These are phyloP conservation scores for Orthonevra nobilis DNA, from an alignment of 2,888 invertebrate genomes.

Conservation along the genomic window DNA sequence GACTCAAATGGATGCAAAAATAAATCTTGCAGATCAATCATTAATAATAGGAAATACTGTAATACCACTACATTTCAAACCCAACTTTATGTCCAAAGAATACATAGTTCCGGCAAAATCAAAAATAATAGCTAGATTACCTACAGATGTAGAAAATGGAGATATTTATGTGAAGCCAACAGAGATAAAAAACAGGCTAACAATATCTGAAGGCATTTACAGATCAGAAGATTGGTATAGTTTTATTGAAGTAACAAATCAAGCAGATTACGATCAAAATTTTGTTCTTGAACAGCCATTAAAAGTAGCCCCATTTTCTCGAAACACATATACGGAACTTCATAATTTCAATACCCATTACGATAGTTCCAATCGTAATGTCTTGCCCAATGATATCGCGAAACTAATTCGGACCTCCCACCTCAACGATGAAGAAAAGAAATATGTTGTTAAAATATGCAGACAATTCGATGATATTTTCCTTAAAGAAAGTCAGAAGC, in stretches of 20 bases:
- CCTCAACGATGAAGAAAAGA: no score
- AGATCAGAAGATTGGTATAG: not conserved
- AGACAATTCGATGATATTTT: no score
- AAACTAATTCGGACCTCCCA: not conserved
- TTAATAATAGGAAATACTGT: not conserved
- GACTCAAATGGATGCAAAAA: no score
- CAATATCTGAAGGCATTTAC: not conserved
- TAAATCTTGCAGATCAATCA: no score
- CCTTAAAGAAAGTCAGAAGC: no score
- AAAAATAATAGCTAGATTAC: not conserved
- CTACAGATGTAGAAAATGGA: no score
- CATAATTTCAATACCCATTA: not conserved
- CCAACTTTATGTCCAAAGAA: not conserved
- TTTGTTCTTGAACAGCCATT: not conserved
- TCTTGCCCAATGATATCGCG: no score
- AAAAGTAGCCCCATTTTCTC: not conserved
- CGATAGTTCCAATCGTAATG: no score
- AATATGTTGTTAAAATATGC: no score
- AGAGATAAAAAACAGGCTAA: not conserved
- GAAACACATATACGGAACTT: not conserved
- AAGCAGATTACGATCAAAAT: not conserved
- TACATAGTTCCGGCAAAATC: not conserved
- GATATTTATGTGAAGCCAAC: not conserved
- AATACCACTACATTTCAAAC: constrained; percentile 4
- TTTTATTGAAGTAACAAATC: not conserved